These are phyloP conservation scores for Falco novaeseelandiae DNA, from an alignment of 2,797 vertebrate genomes.

Conservation along the genomic window DNA sequence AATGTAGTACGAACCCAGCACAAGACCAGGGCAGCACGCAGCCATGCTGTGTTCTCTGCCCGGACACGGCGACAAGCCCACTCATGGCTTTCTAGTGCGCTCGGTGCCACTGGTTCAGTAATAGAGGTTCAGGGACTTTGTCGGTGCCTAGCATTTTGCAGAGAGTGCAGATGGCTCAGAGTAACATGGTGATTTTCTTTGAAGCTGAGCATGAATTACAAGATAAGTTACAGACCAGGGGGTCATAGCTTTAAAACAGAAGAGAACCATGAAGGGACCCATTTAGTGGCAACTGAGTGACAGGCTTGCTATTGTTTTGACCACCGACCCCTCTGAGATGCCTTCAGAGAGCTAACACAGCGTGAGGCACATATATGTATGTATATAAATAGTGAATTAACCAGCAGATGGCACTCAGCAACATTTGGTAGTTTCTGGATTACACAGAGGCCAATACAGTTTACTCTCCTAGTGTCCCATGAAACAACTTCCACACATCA, in stretches of 20 bases:
- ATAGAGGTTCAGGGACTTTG: not conserved
- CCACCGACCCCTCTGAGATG: not conserved
- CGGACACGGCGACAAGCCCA: not conserved
- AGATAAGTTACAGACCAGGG: no score
- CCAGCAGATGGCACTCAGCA: constrained; percentile 43
- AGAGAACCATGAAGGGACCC: not conserved
- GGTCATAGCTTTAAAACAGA: not conserved
- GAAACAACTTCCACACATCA: not conserved
- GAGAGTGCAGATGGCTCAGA: fast-evolving
- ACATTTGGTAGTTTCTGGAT: not conserved
- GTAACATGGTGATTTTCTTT: not conserved
- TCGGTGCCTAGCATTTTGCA: not conserved
- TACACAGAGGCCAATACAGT: not conserved
- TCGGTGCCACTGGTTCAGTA: no score
- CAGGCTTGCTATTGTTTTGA: not conserved
- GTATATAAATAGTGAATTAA: not conserved
- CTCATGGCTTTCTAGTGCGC: fast-evolving
- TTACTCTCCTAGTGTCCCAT: not conserved
- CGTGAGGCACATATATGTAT: fast-evolving
- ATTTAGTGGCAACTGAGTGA: not conserved
- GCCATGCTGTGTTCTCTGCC: fast-evolving
- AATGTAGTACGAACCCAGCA: not conserved
- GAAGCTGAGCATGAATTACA: fast-evolving
- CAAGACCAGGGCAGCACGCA: not conserved
- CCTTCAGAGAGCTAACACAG: not conserved